These are phyloP conservation scores for Heliconius ethilla DNA, from an alignment of 2,888 invertebrate genomes.

Conservation along the genomic window DNA sequence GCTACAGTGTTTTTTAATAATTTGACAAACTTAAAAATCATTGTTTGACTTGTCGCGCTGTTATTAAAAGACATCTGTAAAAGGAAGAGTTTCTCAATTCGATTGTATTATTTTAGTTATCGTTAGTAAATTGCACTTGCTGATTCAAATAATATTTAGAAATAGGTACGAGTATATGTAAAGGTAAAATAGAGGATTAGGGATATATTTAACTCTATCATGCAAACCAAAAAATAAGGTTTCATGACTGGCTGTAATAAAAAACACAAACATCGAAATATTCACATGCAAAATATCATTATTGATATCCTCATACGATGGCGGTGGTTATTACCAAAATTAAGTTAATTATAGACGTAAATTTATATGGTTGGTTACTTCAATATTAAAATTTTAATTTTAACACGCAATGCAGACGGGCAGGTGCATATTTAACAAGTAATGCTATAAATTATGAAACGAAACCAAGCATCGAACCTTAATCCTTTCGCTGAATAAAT, in stretches of 20 bases:
- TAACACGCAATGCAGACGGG: background rate
- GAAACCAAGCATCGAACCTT: slow-evolving; percentile 18
- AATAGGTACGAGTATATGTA: background rate
- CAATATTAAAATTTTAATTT: slow-evolving; percentile 6
- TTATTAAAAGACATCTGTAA: background rate
- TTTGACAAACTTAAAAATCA: background rate
- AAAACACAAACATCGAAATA: background rate
- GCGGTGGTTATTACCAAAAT: background rate
- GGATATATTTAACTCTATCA: too few species aligned
- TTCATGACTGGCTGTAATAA: background rate
- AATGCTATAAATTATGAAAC: slow-evolving; percentile 23
- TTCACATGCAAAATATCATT: background rate
- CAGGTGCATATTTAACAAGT: slow-evolving; percentile 10
- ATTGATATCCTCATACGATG: background rate
- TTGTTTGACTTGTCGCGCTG: background rate
- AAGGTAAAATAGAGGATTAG: too few species aligned
- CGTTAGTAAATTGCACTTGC: too few species aligned
- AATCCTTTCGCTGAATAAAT: slow-evolving; percentile 23
- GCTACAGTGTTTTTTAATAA: background rate
- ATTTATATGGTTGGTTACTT: background rate
- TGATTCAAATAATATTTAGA: background rate
- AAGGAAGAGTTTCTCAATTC: too few species aligned
- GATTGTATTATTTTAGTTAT: background rate
- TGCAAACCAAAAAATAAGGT: background rate
- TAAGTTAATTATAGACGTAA: slow-evolving; percentile 11